These are phyloP conservation scores for Apis laboriosa DNA, from an alignment of 1,140 invertebrate species.

Conservation along the genomic window DNA sequence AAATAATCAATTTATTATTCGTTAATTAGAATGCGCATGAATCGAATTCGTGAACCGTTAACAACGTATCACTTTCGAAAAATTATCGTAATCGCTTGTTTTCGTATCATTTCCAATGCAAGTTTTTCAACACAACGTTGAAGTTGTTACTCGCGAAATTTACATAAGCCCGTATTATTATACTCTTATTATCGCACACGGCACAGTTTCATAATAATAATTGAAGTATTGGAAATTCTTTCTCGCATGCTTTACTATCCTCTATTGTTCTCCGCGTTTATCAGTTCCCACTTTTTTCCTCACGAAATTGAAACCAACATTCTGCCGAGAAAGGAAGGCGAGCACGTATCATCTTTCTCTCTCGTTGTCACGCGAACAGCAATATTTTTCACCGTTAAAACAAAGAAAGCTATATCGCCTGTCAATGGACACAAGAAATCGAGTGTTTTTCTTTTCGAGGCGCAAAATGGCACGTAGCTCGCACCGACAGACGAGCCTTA, in stretches of 20 bases:
- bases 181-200: constrained; percentile 22
- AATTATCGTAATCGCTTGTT: constrained; percentile 18
- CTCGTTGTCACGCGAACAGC: neutral
- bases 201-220: neutral
- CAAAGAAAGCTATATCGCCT: neutral
- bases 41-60: too few relatives aligned
- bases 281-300: neutral
- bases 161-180: constrained; percentile 21
- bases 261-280: neutral
- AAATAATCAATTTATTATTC: neutral
- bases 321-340: neutral
- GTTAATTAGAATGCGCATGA: neutral
- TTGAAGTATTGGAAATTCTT: constrained; percentile 11
- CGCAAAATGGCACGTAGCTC: neutral
- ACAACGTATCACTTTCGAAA: neutral
- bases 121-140: constrained; percentile 21
- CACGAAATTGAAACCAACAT: constrained; percentile 1
- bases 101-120: constrained; percentile 19
- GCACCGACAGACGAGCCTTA: neutral
- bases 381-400: neutral
- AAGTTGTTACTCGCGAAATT: constrained; percentile 37
- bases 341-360: constrained; percentile 19
- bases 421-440: too few relatives aligned
- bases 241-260: neutral
- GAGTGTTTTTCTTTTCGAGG: neutral